phyloP scores from a whole-genome alignment of 2,113 vertebrate genomes.

The Protobothrops mucrosquamatus region DNA sequence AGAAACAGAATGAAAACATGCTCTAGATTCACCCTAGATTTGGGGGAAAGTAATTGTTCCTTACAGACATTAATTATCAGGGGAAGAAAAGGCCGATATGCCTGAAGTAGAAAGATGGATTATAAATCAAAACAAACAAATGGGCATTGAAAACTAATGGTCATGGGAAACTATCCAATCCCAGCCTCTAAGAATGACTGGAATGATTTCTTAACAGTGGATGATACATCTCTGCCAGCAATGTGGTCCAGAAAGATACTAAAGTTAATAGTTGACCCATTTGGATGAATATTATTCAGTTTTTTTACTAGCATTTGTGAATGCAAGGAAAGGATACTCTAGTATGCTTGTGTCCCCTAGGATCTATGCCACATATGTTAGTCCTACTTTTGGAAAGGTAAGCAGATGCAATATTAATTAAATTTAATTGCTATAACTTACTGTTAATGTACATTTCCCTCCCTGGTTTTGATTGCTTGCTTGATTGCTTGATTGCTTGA shows the following conservation, averaged over 20 bases:
- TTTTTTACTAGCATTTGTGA: not conserved
- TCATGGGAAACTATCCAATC: not conserved
- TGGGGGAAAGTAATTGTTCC: not conserved
- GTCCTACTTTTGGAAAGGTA: not conserved
- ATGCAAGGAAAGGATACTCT: not conserved
- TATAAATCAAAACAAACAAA: not conserved
- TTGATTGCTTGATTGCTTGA: not conserved
- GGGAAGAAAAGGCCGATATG: not conserved
- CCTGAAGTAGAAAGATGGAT: not conserved
- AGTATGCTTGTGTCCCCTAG: not conserved
- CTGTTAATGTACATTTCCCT: not conserved
- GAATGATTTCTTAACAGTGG: not conserved
- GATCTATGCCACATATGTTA: not conserved
- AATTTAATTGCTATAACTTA: not conserved
- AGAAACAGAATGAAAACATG: not conserved
- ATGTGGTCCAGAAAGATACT: not conserved
- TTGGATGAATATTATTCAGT: not conserved
- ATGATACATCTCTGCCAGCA: not conserved
- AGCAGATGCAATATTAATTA: not conserved
- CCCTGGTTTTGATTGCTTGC: not conserved
- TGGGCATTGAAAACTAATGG: not conserved
- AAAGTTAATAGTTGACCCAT: not conserved
- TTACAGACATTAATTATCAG: not conserved
- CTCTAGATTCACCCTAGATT: not conserved
- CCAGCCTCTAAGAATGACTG: not conserved